Base-by-base conservation (phyloP, 2,113 vertebrate genomes). In the Genyomyrus donnyi region DNA sequence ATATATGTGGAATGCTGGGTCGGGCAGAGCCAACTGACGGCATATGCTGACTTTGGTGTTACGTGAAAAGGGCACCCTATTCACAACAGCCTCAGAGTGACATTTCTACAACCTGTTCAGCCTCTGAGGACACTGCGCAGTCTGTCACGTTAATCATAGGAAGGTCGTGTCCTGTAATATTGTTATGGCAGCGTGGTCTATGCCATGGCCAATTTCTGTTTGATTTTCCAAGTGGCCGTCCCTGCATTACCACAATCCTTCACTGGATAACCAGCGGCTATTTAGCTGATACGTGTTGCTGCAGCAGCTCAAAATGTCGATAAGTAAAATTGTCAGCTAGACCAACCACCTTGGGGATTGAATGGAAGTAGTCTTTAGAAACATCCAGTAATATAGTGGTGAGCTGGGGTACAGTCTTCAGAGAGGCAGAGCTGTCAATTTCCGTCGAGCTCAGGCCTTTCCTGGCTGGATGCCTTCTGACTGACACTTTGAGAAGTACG, bases 381-480 rank as follows among this genome's bases (percentile, higher is more conserved):
- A 90, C 90, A 92, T 92, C 91, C 70, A 52, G 80, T 87, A 35
- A 89, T 83, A 46, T 88, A 89, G 92, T 87, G 91, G 90, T 92
- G 86, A 90, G 85, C 84, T 66, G 8, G 13, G 42, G 46, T 86
- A 45, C 58, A 84, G 45, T 89, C 83, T 35, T 52, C 88, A 88
- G 91, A 70, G 56, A 89, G 52, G 85, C 77, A 48, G 31, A n/a
- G 31, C 19, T 39, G 88, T 77, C 87, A 31, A 27, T 58, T 58
- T 48, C 27, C 3, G 21, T 52, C 24, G 7, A 13, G n/a, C n/a
- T 31, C n/a, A 53, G 49, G 85, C 13, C 5, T 52, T 52, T 27
- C 49, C 31, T 35, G 85, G 49, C 49, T 31, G 15, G 21, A 7
- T 87, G 48, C 48, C 35, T 27, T 87, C 85, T 19, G 27, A 48